These are phyloP conservation scores for Gopherus flavomarginatus DNA, from an alignment of 2,113 vertebrate species.

Conservation along the genomic window DNA sequence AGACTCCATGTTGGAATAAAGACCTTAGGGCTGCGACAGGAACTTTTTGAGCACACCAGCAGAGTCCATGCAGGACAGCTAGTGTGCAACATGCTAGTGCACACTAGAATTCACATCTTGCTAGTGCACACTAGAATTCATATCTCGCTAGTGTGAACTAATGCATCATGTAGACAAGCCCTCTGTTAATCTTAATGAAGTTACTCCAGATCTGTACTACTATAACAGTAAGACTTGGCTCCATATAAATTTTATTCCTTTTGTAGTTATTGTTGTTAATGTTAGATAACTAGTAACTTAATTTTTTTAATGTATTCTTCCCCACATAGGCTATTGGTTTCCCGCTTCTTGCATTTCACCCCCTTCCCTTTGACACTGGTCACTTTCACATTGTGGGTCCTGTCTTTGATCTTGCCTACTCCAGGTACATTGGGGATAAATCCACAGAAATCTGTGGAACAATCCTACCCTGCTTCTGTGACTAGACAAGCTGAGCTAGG, in stretches of 20 bases:
- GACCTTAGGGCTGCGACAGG: too few relatives aligned
- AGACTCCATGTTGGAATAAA: too few relatives aligned
- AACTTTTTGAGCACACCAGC: background rate
- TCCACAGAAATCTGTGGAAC: accelerated
- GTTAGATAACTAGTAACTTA: background rate
- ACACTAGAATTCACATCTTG: background rate
- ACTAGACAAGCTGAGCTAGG: background rate
- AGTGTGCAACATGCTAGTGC: background rate
- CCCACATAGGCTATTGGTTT: background rate
- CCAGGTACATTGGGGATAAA: background rate
- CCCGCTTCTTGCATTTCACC: background rate
- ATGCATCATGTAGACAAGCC: background rate
- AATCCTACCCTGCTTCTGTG: background rate
- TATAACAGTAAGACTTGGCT: background rate
- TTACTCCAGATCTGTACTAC: background rate
- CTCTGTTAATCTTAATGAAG: background rate
- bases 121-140: too few relatives aligned
- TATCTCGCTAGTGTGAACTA: background rate
- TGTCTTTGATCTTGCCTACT: background rate
- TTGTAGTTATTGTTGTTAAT: background rate
- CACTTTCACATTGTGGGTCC: background rate
- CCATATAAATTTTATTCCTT: background rate
- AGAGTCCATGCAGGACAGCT: background rate
- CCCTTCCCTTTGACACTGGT: background rate
- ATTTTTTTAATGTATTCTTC: background rate